Percentiles rank a stretch among this genome's conserved stretches.
Evolutionary conservation across 2,113 vertebrate species (phyloP).

Genomic region (Coptodon rendalli): DNA sequence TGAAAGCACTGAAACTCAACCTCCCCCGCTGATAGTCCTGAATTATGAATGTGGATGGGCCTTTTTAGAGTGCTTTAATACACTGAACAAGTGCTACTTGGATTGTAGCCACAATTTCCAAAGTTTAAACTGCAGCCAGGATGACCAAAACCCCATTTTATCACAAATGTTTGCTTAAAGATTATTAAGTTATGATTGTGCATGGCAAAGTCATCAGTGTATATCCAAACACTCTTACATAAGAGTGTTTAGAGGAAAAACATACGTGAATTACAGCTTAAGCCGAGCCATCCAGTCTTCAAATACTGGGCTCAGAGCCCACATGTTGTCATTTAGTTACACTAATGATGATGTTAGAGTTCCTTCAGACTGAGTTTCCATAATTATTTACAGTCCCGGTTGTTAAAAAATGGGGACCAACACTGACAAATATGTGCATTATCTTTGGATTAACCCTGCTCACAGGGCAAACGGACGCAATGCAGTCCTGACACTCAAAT

Average conservation of each 20-base stretch:
- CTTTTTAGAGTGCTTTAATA: conserved; percentile 16
- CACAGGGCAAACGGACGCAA: background rate
- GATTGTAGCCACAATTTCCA: conserved; percentile 1
- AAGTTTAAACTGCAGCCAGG: background rate
- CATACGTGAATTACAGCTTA: background rate
- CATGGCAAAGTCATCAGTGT: conserved; percentile 13
- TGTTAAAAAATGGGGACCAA: background rate
- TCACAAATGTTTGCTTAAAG: background rate
- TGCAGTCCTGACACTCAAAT: background rate
- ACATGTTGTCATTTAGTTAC: conserved; percentile 18
- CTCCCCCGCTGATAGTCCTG: conserved; percentile 3
- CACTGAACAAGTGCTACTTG: conserved; percentile 22
- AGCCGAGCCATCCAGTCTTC: background rate
- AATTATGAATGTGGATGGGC: conserved; percentile 11
- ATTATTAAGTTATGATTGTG: conserved; percentile 2
- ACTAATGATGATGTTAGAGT: conserved; percentile 11
- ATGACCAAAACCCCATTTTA: background rate
- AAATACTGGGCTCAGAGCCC: conserved; percentile 3
- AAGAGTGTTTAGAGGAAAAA: conserved; percentile 21
- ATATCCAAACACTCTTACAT: conserved; percentile 9
- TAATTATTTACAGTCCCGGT: background rate
- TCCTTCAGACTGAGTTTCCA: background rate
- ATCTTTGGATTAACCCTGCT: background rate
- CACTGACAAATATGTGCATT: background rate
- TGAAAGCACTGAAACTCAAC: conserved; percentile 11